These are phyloP conservation scores for Drosophila suzukii DNA, from an alignment of 1,140 invertebrate species.

Conservation along the genomic window DNA sequence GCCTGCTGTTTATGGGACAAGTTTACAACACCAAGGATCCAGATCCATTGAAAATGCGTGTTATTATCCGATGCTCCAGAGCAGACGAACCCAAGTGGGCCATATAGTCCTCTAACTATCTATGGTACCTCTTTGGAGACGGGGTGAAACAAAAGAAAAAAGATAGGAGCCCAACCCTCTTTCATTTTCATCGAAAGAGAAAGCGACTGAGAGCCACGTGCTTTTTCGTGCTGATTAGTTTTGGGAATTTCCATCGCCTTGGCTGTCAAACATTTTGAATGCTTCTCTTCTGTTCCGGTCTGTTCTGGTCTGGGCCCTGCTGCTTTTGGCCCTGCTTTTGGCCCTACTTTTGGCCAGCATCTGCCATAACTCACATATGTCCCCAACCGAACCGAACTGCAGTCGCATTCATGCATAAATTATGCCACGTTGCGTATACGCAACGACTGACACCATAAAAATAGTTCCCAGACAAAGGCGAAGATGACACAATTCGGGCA, in stretches of 20 bases:
- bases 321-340: not conserved
- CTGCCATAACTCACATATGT: constrained; percentile 43
- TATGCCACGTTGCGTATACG: constrained; percentile 42
- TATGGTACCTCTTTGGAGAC: constrained; percentile 43
- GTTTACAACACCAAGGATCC: constrained; percentile 60
- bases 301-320: too few relatives aligned
- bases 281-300: not conserved
- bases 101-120: constrained; percentile 21
- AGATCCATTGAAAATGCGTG: constrained; percentile 67
- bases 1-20: constrained; percentile 62
- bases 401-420: constrained; percentile 45
- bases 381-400: constrained; percentile 5
- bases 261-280: constrained; percentile 62
- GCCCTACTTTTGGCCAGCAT: constrained; percentile 9
- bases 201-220: constrained; percentile 10
- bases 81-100: constrained; percentile 18
- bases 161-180: not conserved
- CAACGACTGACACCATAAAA: constrained; percentile 26
- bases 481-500: constrained; percentile 41
- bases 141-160: not conserved
- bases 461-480: constrained; percentile 26
- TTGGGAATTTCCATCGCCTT: constrained; percentile 71
- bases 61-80: constrained; percentile 47
- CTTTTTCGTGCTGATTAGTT: constrained; percentile 71
- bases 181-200: not conserved